These are phyloP conservation scores for Bombus soroeensis DNA, from an alignment of 1,140 invertebrate species.

Conservation along the genomic window DNA sequence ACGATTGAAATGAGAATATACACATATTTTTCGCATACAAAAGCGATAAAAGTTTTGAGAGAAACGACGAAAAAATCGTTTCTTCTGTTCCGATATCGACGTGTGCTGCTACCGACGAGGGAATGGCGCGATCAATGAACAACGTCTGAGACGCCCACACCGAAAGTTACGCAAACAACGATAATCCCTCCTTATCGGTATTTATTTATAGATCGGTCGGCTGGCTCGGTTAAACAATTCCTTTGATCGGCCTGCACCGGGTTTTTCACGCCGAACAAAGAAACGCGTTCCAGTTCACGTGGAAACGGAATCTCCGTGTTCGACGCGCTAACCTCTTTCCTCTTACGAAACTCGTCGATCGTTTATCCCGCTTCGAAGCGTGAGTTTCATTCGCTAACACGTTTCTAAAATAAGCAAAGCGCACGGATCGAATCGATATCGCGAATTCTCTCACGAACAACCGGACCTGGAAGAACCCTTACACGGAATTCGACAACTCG, in stretches of 20 bases:
- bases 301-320: neutral
- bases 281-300: neutral
- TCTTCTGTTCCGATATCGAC: slow-evolving; percentile 18
- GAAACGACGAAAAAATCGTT: slow-evolving; percentile 8
- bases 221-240: slow-evolving; percentile 16
- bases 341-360: neutral
- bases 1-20: neutral
- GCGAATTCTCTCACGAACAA: slow-evolving; percentile 20
- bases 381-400: neutral
- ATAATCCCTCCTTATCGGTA: slow-evolving; percentile 64
- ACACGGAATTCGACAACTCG: slow-evolving; percentile 35
- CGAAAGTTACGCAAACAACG: slow-evolving; percentile 62
- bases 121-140: slow-evolving; percentile 54
- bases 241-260: slow-evolving; percentile 21
- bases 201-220: slow-evolving; percentile 57
- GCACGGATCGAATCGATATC: neutral
- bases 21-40: neutral
- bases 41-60: neutral
- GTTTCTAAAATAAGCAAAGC: neutral
- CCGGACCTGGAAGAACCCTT: neutral
- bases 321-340: neutral
- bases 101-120: slow-evolving; percentile 19
- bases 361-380: neutral
- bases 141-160: slow-evolving; percentile 63
- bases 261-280: slow-evolving; percentile 30